Conservation (phyloP, 23 tunicate species). For the Halocynthia aurantium region DNA sequence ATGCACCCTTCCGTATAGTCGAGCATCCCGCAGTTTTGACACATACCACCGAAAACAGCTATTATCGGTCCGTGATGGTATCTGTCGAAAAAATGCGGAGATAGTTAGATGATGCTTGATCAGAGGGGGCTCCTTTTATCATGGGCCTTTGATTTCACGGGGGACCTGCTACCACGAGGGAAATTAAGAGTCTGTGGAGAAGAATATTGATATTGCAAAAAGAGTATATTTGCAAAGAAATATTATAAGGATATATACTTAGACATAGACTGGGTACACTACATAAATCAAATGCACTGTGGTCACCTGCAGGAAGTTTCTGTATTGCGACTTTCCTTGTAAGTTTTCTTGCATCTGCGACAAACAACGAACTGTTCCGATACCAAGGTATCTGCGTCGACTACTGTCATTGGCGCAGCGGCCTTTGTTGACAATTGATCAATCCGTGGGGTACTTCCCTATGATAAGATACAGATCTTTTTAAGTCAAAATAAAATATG, state of each 20-base stretch:
- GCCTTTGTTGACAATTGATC: slow-evolving; percentile 12
- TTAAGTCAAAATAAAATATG: too few species aligned
- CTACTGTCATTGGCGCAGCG: slow-evolving; percentile 48
- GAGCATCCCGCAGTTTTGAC: slow-evolving; percentile 57
- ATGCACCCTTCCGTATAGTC: slow-evolving; percentile 53
- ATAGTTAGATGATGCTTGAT: background rate
- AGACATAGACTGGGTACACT: background rate
- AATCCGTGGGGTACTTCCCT: slow-evolving; percentile 12
- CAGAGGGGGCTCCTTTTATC: background rate
- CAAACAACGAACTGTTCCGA: slow-evolving; percentile 65
- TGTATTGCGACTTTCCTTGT: slow-evolving; percentile 49
- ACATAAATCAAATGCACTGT: background rate
- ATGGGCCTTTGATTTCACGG: background rate
- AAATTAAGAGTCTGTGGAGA: too few species aligned
- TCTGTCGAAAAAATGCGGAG: slow-evolving; percentile 1
- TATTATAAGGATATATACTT: background rate
- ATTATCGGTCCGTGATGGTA: slow-evolving; percentile 68
- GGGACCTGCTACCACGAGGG: background rate
- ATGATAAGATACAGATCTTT: too few species aligned
- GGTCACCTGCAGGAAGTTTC: slow-evolving; percentile 47
- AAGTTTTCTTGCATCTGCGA: slow-evolving; percentile 49
- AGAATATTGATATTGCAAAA: background rate
- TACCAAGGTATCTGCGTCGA: slow-evolving; percentile 52
- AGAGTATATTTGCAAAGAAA: background rate
- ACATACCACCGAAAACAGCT: slow-evolving; percentile 72